Evolutionary conservation across 2,797 vertebrate species (phyloP).

Genomic region (Nyctibius grandis): DNA sequence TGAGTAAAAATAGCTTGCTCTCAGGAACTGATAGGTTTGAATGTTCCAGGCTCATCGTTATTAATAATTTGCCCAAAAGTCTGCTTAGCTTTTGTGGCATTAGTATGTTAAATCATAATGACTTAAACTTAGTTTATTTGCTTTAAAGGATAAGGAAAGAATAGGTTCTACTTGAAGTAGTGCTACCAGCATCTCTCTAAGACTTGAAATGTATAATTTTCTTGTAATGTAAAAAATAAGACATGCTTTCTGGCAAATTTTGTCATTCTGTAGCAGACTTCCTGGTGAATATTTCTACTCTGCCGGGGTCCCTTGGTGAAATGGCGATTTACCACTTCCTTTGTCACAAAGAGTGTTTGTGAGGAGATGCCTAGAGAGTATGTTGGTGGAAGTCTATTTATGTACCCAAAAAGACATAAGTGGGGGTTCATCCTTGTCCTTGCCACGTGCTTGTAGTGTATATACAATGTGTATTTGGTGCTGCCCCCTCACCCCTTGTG

Average conservation of each 20-base stretch:
- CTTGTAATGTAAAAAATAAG: neutral
- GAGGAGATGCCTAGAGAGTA: neutral
- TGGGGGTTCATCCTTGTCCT: neutral
- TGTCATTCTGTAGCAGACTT: neutral
- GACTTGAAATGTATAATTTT: neutral
- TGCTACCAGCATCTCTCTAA: neutral
- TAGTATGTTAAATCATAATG: neutral
- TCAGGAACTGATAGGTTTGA: neutral
- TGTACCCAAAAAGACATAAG: neutral
- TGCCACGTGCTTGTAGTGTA: too few relatives aligned
- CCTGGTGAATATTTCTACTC: neutral
- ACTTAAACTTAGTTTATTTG: neutral
- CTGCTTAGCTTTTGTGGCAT: neutral
- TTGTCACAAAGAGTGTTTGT: neutral
- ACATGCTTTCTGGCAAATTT: neutral
- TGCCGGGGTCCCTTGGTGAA: neutral
- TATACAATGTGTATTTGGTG: neutral
- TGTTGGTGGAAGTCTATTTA: neutral
- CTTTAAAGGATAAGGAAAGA: neutral
- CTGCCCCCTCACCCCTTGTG: neutral
- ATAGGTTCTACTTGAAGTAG: neutral
- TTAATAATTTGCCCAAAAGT: neutral
- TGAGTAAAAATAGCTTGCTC: neutral
- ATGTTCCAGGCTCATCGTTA: neutral
- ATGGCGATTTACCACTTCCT: neutral